These are phyloP conservation scores for Bathynomus jamesi DNA, from an alignment of 1,140 invertebrate species.

Conservation along the genomic window DNA sequence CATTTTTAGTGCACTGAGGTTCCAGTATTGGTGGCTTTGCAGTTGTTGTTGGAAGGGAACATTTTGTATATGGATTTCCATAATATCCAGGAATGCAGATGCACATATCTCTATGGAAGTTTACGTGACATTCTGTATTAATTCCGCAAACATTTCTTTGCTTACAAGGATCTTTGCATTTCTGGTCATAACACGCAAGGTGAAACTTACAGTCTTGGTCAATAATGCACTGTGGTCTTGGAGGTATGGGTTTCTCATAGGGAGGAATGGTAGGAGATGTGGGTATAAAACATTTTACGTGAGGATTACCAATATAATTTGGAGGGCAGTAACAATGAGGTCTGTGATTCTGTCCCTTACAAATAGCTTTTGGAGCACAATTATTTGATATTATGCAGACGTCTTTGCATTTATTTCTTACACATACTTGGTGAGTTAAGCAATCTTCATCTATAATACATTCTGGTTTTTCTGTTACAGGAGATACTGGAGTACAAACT, in stretches of 20 bases:
- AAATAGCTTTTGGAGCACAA: constrained; percentile 69
- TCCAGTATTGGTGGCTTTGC: constrained; percentile 58
- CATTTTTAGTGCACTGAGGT: constrained; percentile 39
- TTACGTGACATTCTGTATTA: constrained; percentile 65
- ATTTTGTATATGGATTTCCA: constrained; percentile 79
- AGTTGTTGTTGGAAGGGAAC: constrained; percentile 51
- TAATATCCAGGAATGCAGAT: constrained; percentile 71
- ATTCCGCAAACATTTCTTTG: constrained; percentile 54
- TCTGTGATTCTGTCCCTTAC: constrained; percentile 69
- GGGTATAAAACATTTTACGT: constrained; percentile 26
- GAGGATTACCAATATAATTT: constrained; percentile 41
- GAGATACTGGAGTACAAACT: constrained; percentile 64
- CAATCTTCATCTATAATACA: constrained; percentile 52
- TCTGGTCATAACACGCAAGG: constrained; percentile 47
- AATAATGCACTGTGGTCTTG: constrained; percentile 50
- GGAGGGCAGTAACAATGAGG: constrained; percentile 50
- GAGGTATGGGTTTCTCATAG: constrained; percentile 53
- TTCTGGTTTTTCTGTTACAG: constrained; percentile 60
- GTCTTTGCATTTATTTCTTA: constrained; percentile 57
- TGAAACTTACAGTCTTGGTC: constrained; percentile 41
- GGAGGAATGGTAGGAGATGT: constrained; percentile 61
- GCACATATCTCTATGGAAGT: constrained; percentile 70
- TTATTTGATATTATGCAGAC: constrained; percentile 64
- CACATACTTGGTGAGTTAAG: constrained; percentile 61
- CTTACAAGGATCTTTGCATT: constrained; percentile 54